Conservation (phyloP, 2,797 vertebrate genomes). For the Poeciliopsis infans region DNA sequence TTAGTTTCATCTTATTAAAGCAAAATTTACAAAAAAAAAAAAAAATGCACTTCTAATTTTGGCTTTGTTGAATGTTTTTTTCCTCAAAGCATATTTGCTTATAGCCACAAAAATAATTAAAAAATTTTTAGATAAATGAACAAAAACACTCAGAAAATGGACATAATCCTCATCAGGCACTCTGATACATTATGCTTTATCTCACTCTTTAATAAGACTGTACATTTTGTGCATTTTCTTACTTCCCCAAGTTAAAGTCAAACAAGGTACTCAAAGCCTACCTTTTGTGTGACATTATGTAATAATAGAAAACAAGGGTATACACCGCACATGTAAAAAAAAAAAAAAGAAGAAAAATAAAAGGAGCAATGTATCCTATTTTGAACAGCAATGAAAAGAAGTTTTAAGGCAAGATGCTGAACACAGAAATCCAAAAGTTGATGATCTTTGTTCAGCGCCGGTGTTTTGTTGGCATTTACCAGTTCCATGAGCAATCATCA, state of each 20-base stretch:
- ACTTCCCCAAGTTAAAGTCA: conserved; percentile 66
- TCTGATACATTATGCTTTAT: conserved; percentile 47
- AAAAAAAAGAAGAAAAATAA: conserved; percentile 28
- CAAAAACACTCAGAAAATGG: conserved; percentile 52
- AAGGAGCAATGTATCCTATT: conserved; percentile 72
- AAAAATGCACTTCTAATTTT: conserved; percentile 16
- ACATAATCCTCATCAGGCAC: conserved; percentile 70
- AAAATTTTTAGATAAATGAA: conserved; percentile 14
- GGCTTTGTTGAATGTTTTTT: conserved; percentile 50
- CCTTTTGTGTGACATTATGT: conserved; percentile 58
- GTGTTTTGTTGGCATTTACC: conserved; percentile 82
- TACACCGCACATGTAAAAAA: conserved; percentile 88
- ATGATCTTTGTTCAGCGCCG: conserved; percentile 84
- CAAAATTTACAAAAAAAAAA: conserved; percentile 14
- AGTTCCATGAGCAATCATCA: conserved; percentile 79
- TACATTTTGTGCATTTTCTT: conserved; percentile 77
- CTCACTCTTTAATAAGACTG: conserved; percentile 69
- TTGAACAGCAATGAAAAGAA: conserved; percentile 94
- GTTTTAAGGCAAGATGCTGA: conserved; percentile 94
- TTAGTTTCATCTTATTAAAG: conserved; percentile 26
- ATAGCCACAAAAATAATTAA: conserved; percentile 11
- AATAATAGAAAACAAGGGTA: conserved; percentile 43
- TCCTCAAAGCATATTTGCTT: conserved; percentile 20
- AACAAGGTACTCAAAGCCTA: conserved; percentile 62
- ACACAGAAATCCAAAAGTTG: conserved; percentile 89